These are phyloP conservation scores for Andrena minutula DNA, from an alignment of 2,888 invertebrate species.

Conservation along the genomic window DNA sequence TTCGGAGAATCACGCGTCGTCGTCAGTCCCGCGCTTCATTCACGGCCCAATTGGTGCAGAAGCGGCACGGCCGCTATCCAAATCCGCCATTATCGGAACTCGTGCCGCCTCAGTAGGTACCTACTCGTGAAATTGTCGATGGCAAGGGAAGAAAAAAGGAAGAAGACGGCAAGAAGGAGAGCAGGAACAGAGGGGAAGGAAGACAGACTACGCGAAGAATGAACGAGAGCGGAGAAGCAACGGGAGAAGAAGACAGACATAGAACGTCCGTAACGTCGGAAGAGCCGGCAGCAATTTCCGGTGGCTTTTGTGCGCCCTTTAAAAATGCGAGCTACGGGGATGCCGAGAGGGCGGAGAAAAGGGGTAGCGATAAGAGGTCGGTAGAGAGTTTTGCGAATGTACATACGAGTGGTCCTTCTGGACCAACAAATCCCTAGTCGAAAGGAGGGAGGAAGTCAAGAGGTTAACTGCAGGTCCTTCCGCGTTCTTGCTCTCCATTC, in stretches of 20 bases:
- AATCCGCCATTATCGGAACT: conserved; percentile 76
- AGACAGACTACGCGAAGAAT: conserved; percentile 29
- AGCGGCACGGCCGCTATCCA: conserved; percentile 70
- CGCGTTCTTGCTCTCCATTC: conserved; percentile 63
- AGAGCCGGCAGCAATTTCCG: conserved; percentile 80
- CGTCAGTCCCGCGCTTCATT: conserved; percentile 41
- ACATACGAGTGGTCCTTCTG: conserved; percentile 75
- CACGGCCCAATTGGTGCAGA: conserved; percentile 45
- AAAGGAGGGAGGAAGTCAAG: conserved; percentile 68
- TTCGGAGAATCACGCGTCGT: conserved; percentile 54
- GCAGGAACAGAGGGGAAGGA: conserved; percentile 25
- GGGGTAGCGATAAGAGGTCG: conserved; percentile 61
- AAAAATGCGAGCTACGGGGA: conserved; percentile 73
- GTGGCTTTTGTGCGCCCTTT: conserved; percentile 78
- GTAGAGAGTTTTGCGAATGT: conserved; percentile 73
- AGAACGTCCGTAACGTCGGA: conserved; percentile 72
- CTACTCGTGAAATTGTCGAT: conserved; percentile 68
- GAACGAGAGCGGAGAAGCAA: conserved; percentile 23
- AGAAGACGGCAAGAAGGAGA: conserved; percentile 39
- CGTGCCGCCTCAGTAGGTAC: conserved; percentile 70
- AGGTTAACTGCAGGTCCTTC: conserved; percentile 74
- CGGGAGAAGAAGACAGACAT: conserved; percentile 55
- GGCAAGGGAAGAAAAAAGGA: conserved; percentile 42
- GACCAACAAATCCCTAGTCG: conserved; percentile 73
- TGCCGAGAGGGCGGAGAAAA: conserved; percentile 54